Base-by-base conservation (phyloP, 1,140 invertebrate species). In the Elymnias hypermnestra region DNA sequence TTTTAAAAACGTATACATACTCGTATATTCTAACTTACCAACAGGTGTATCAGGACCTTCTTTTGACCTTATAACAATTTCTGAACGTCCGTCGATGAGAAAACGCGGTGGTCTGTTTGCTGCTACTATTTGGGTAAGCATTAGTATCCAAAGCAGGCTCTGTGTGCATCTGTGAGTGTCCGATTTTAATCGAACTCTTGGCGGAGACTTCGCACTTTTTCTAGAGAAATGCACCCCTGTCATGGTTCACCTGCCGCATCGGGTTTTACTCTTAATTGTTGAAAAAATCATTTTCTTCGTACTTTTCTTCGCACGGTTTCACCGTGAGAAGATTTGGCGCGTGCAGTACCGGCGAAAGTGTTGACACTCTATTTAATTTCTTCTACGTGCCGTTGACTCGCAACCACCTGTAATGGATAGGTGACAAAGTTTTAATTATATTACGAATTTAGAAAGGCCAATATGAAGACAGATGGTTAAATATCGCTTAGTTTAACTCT, bases 31-130 rank as follows among this genome's bases (percentile, higher is more conserved):
- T 29, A 35, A 57, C 92, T 91, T 85, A 95, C 94, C 94, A 57
- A 94, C 90, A 58, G 93, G 93, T 23, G 94, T 96, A 62, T 95
- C 94, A 33, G 91, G 87, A 26, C 94, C 94, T 88, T 97, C 95
- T 77, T 95, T 95, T 56, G 96, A 87, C 66, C 94, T 89, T 57
- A 96, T 88, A 43, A 97, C 93, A 58, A 97, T 96, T 89, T 96
- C 94, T 45, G 93, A 94, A 82, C 95, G 93, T 47, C 93, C 93
- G 63, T 96, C 92, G 65, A 93, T 94, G 35, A 96, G 87, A 77
- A 96, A 95, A 36, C 93, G 88, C 0, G 94, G 94, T 15, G 94
- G 93, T 58, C 90, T 90, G 88, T 96, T 95, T 23, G 86, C 85
- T n/a, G 73, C 62, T 2, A 72, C 64, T 14, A 41, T 19, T 31